Conservation (phyloP, 1,140 invertebrate genomes). For the Drosophila lowei region DNA sequence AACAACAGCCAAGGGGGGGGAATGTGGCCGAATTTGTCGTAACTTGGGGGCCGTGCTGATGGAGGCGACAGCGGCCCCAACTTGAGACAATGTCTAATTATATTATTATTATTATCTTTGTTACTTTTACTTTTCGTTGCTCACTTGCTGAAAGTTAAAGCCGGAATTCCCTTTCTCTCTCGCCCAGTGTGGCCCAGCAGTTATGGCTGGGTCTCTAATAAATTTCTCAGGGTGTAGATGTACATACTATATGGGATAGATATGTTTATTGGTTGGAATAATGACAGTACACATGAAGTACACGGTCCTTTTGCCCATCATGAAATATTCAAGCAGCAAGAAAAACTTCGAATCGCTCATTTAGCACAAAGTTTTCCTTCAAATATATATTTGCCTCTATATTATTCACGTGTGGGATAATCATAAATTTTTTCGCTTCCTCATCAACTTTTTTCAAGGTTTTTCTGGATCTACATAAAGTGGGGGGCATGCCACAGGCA, state of each 20-base stretch:
- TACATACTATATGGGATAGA: background rate
- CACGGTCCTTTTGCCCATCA: background rate
- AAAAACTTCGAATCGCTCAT: constrained; percentile 49
- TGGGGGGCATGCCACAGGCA: no score
- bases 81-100: constrained; percentile 38
- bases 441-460: no score
- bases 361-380: constrained; percentile 25
- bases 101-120: constrained; percentile 49
- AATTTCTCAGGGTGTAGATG: no score
- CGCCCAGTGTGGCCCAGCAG: no score
- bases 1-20: no score
- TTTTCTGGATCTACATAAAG: no score
- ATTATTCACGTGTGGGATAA: constrained; percentile 39
- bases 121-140: constrained; percentile 36
- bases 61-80: background rate
- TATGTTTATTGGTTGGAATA: constrained; percentile 36
- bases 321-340: constrained; percentile 40
- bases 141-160: constrained; percentile 34
- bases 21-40: constrained; percentile 39
- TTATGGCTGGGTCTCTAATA: no score
- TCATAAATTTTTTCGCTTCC: no score
- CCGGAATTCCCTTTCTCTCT: no score
- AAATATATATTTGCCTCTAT: background rate
- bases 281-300: constrained; percentile 33
- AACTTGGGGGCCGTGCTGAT: constrained; percentile 10